Conservation (phyloP, 2,797 vertebrate genomes). For the Eleutherodactylus coqui region DNA sequence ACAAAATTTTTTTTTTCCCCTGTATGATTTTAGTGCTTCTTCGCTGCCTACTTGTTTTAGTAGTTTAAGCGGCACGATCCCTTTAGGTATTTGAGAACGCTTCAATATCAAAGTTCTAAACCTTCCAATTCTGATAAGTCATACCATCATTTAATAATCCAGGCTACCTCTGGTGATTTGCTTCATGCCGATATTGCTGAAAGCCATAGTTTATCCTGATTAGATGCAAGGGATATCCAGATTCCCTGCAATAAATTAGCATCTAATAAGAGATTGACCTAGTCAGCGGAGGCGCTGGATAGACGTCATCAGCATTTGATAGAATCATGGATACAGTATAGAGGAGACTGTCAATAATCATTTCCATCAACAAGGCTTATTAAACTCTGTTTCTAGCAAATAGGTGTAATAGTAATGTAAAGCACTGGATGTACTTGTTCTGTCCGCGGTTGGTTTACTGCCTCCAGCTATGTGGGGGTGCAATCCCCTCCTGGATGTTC, state of each 20-base stretch:
- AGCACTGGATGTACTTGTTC: background rate
- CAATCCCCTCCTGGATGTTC: background rate
- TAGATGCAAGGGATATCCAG: constrained; percentile 26
- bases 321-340: background rate
- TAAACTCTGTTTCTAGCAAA: background rate
- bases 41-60: no score
- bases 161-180: constrained; percentile 37
- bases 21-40: no score
- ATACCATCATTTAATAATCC: background rate
- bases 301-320: background rate
- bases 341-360: background rate
- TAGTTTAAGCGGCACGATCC: no score
- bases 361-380: background rate
- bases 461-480: background rate
- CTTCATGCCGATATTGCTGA: background rate
- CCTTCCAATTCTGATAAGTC: background rate
- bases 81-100: background rate
- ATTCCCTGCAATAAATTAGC: constrained; percentile 29
- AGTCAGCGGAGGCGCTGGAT: constrained; percentile 10
- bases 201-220: constrained; percentile 36
- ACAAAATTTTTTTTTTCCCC: no score
- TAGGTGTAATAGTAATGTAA: background rate
- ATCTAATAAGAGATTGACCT: constrained; percentile 42
- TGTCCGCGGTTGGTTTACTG: background rate
- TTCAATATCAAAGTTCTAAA: background rate